Evolutionary conservation across 2,797 vertebrate species (phyloP).

Genomic region (Hylomyscus alleni): DNA sequence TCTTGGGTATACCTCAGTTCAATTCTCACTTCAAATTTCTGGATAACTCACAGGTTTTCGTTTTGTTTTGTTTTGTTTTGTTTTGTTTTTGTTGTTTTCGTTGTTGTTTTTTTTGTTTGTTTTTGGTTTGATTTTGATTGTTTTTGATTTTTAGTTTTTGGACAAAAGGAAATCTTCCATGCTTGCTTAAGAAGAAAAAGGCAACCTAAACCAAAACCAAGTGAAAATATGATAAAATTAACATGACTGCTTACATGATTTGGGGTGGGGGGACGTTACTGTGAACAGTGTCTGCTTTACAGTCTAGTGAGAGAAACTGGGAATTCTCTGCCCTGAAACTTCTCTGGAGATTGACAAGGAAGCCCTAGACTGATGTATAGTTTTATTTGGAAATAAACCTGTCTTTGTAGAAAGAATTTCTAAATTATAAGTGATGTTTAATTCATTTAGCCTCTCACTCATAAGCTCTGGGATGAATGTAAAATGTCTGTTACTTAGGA

Average conservation of each 20-base stretch:
- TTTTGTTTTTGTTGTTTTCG: not conserved
- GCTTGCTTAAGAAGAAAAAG: not conserved
- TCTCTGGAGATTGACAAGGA: not conserved
- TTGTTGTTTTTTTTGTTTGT: too few species aligned
- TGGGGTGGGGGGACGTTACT: not conserved
- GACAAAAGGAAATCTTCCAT: constrained; percentile 66
- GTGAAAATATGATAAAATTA: constrained; percentile 13
- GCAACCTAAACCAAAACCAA: not conserved
- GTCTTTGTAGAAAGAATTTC: constrained; percentile 9
- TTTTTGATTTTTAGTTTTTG: not conserved
- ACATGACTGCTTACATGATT: not conserved
- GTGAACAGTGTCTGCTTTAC: not conserved
- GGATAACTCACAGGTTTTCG: constrained; percentile 63
- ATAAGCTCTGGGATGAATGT: not conserved
- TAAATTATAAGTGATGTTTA: constrained; percentile 14
- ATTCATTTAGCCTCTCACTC: not conserved
- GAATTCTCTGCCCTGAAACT: constrained; percentile 9
- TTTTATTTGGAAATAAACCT: constrained; percentile 50
- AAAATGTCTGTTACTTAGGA: constrained; percentile 61
- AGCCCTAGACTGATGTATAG: not conserved
- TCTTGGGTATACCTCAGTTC: constrained; percentile 61
- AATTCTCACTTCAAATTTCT: constrained; percentile 53
- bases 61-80: not conserved
- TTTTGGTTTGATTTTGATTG: not conserved
- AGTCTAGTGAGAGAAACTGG: constrained; percentile 8